Percentiles rank a stretch among this genome's conserved stretches.
Conservation (phyloP, 2,113 vertebrate genomes). For the Hippopotamus amphibius region DNA sequence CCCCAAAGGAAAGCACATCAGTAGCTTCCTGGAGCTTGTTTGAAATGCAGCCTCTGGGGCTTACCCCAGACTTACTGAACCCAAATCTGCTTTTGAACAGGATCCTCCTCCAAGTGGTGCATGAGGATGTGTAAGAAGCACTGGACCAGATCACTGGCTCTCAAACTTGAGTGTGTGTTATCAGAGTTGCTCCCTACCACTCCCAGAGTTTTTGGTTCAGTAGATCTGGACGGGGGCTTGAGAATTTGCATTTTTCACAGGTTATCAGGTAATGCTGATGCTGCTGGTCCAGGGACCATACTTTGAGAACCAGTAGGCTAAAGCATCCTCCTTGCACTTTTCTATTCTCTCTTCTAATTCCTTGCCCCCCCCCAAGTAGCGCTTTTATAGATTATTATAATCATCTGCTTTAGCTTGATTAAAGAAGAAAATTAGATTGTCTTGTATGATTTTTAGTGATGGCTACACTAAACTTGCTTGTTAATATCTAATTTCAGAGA, state of each 20-base stretch:
- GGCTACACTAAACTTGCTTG: neutral
- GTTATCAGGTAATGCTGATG: neutral
- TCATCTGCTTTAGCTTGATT: neutral
- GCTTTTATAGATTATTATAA: neutral
- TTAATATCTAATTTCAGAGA: neutral
- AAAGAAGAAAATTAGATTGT: neutral
- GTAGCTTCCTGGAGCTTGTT: neutral
- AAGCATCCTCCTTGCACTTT: neutral
- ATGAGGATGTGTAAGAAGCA: neutral
- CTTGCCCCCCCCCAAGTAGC: neutral
- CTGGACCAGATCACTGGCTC: neutral
- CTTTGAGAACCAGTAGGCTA: neutral
- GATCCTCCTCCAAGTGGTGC: neutral
- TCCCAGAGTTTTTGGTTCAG: neutral
- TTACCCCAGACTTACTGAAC: neutral
- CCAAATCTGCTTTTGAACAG: neutral
- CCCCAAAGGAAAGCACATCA: neutral
- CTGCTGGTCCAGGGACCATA: neutral
- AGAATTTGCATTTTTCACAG: neutral
- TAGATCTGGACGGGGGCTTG: neutral
- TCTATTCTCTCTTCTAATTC: neutral
- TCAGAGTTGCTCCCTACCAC: neutral
- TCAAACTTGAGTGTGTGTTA: neutral
- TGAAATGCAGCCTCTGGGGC: neutral
- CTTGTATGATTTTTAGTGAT: constrained; percentile 1